Percentiles rank a stretch among this genome's conserved stretches.
Conservation (phyloP, 2,797 vertebrate species). For the Hoplostethus atlanticus region DNA sequence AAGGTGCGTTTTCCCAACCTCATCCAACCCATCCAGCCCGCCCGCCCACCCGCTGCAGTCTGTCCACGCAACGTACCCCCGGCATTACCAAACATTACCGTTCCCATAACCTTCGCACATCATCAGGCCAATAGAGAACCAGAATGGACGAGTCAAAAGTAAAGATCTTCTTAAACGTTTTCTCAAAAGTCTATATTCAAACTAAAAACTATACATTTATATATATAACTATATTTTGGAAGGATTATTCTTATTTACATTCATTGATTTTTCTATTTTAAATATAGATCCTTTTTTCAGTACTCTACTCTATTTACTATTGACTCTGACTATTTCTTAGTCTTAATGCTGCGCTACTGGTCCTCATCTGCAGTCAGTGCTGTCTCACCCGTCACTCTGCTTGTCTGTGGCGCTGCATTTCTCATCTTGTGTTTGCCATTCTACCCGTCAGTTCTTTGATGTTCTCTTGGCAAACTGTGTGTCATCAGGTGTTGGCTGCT, state of each 20-base stretch:
- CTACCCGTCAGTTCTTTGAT: conserved; percentile 78
- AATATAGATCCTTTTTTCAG: conserved; percentile 37
- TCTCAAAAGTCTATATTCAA: conserved; percentile 33
- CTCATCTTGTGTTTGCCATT: conserved; percentile 84
- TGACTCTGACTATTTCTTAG: conserved; percentile 75
- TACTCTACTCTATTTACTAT: conserved; percentile 71
- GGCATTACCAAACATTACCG: conserved; percentile 75
- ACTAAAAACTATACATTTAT: conserved; percentile 9
- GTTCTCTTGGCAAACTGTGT: conserved; percentile 82
- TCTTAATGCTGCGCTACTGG: conserved; percentile 67
- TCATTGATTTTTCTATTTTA: conserved; percentile 36
- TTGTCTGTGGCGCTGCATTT: conserved; percentile 83
- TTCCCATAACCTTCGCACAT: conserved; percentile 69
- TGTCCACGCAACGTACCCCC: conserved; percentile 71
- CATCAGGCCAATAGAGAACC: conserved; percentile 70
- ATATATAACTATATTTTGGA: conserved; percentile 30
- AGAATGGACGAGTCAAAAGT: conserved; percentile 79
- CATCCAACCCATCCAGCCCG: conserved; percentile 81
- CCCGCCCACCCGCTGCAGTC: conserved; percentile 76
- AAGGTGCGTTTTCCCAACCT: conserved; percentile 86
- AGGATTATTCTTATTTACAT: conserved; percentile 31
- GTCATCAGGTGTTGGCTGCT: conserved; percentile 81
- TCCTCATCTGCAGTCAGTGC: conserved; percentile 72
- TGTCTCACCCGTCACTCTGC: conserved; percentile 81
- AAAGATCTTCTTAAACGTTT: conserved; percentile 57